Evolutionary conservation across 92 coral and sea anemone genomes (phyloP).

Genomic region (Paramuricea clavata): DNA sequence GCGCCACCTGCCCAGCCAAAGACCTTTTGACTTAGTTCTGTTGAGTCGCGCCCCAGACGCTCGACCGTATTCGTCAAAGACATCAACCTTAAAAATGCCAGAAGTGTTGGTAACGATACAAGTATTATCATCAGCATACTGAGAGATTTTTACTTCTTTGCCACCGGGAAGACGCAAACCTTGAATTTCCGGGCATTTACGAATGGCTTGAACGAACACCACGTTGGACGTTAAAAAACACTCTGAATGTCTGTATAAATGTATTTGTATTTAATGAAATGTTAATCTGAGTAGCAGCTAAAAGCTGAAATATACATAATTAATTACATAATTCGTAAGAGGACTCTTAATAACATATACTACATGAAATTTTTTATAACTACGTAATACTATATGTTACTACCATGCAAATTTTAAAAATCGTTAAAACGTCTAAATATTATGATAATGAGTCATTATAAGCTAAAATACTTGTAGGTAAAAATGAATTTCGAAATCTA

Average conservation of each 20-base stretch:
- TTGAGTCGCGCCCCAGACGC: constrained; percentile 45
- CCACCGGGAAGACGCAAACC: constrained; percentile 44
- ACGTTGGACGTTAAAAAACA: too few species aligned
- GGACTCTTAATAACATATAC: too few species aligned
- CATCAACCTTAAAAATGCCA: constrained; percentile 16
- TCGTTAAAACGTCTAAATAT: too few species aligned
- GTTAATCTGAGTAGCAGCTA: too few species aligned
- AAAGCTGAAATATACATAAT: too few species aligned
- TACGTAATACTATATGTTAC: too few species aligned
- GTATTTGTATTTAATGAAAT: background rate
- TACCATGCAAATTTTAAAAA: too few species aligned
- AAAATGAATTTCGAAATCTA: too few species aligned
- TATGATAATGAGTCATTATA: too few species aligned
- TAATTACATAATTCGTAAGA: too few species aligned
- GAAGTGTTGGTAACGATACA: background rate
- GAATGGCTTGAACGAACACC: constrained; percentile 26
- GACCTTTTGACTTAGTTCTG: constrained; percentile 35
- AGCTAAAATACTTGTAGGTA: too few species aligned
- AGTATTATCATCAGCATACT: constrained; percentile 56
- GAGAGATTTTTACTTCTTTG: background rate
- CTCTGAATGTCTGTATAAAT: constrained; percentile 29
- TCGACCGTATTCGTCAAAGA: constrained; percentile 5
- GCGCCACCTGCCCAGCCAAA: constrained; percentile 58
- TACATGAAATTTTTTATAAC: too few species aligned
- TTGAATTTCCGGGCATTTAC: background rate